Conservation (phyloP, 2,888 invertebrate genomes). For the Keiferia lycopersicella region DNA sequence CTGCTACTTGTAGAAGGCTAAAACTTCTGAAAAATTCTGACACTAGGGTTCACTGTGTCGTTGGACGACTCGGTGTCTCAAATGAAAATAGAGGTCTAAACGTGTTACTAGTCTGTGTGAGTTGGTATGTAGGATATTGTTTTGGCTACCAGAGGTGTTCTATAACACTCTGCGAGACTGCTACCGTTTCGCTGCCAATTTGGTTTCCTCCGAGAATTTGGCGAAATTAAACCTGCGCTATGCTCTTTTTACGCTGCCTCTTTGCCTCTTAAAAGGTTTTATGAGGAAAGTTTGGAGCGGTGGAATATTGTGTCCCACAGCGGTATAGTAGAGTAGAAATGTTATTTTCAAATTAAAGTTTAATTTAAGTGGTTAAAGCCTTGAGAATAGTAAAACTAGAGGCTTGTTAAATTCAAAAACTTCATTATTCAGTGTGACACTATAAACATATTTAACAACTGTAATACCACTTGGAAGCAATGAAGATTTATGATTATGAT, state of each 20-base stretch:
- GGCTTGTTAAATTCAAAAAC: no score
- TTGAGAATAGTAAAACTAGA: no score
- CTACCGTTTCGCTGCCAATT: constrained; percentile 7
- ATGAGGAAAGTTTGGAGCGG: constrained; percentile 2
- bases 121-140: not conserved
- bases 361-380: no score
- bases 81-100: not conserved
- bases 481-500: no score
- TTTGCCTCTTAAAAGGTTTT: constrained; percentile 2
- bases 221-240: not conserved
- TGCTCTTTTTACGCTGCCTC: not conserved
- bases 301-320: not conserved
- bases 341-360: not conserved
- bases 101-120: not conserved
- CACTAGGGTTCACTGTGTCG: no score
- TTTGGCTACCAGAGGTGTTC: constrained; percentile 3
- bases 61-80: no score
- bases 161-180: not conserved
- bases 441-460: no score
- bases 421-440: no score
- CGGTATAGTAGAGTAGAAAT: not conserved
- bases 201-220: not conserved
- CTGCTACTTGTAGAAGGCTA: no score
- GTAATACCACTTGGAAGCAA: no score
- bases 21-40: no score